Base-by-base conservation (phyloP, 2,113 vertebrate genomes). In the Hoplias malabaricus region DNA sequence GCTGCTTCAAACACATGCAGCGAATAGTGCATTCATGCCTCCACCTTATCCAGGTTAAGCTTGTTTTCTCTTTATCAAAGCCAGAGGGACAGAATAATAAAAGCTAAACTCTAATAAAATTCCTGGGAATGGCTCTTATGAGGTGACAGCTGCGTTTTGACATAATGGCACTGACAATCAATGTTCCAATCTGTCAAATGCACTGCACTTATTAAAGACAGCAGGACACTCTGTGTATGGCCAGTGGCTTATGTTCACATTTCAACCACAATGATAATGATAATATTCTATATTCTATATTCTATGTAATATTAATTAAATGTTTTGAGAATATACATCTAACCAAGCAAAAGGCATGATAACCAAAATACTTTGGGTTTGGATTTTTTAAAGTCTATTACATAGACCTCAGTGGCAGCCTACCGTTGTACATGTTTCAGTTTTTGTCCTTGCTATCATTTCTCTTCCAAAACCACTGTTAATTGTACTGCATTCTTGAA, bases 161-260 rank as follows among this genome's bases (percentile, higher is more conserved):
- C 59, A 63, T 63, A 19, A 63, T 36, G 59, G 59, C n/a, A 63
- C 59, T 63, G 59, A 21, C 59, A 63, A 53, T 63, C 59, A 63
- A 19, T 10, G 59, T 36, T 63, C 59, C 59, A 63, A n/a, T 63
- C 59, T 63, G 59, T 63, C 59, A 63, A n/a, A 21, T 21, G 31
- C 48, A 23, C 19, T 10, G 59, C 31, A 36, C 16, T 36, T 62
- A 62, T 62, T 63, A 63, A 4, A 63, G 59, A 8, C 59, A 63
- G 59, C 59, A 63, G 59, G 59, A 36, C 59, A 7, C 36, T n/a
- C 34, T 62, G 19, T 36, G 16, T 63, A 36, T 36, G 31, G 33
- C 31, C 59, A 21, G 11, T 4, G 21, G 59, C 59, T 63, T 31
- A 63, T 16, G n/a, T 34, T 36, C 59, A 36, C 16, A 63, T 61